Evolutionary conservation across 2,797 vertebrate genomes (phyloP).

Genomic region (Anomalospiza imberbis): DNA sequence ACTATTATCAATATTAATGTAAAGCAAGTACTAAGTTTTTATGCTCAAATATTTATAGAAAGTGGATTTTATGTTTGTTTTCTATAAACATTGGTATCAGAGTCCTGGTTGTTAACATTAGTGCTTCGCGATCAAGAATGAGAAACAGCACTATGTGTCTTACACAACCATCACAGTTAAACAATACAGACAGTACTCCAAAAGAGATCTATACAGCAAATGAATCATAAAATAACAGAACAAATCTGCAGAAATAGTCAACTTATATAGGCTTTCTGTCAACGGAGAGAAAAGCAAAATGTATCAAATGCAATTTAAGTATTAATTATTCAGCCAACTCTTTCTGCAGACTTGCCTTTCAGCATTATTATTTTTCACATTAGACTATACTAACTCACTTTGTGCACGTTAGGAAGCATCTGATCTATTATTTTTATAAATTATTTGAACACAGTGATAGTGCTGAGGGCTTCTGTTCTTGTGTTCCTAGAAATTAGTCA

Average conservation of each 20-base stretch:
- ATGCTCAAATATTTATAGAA: constrained; percentile 49
- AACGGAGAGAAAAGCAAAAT: constrained; percentile 13
- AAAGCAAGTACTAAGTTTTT: not conserved
- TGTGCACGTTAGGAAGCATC: not conserved
- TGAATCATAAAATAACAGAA: constrained; percentile 10
- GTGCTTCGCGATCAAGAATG: not conserved
- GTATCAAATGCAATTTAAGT: constrained; percentile 13
- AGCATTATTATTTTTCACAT: not conserved
- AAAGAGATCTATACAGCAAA: not conserved
- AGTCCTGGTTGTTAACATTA: not conserved
- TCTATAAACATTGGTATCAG: not conserved
- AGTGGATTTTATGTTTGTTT: constrained; percentile 22
- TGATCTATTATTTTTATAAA: constrained; percentile 5
- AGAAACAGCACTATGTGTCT: not conserved
- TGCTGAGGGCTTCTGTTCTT: not conserved
- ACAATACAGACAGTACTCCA: not conserved
- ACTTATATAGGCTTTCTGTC: not conserved
- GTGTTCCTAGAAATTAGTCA: not conserved
- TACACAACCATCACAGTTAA: not conserved
- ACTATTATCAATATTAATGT: constrained; percentile 17
- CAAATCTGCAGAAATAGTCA: not conserved
- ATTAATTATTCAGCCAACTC: constrained; percentile 33
- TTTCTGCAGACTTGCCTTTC: not conserved
- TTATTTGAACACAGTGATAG: not conserved
- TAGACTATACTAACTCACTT: not conserved